Conservation (phyloP, 2,113 vertebrate species). For the Rhynchopsitta pachyrhyncha region DNA sequence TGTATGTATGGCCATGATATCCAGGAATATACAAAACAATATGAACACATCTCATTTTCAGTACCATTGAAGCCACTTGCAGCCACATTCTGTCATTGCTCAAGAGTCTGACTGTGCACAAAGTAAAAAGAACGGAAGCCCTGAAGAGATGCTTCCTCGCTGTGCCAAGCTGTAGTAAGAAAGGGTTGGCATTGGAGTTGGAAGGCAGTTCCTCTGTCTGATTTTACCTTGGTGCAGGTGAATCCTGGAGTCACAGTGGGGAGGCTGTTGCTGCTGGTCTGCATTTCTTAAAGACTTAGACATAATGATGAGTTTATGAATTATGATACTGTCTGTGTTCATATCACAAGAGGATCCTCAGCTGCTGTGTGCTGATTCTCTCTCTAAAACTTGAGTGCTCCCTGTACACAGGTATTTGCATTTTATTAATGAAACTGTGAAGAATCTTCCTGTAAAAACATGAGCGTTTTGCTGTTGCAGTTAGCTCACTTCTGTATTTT, state of each 20-base stretch:
- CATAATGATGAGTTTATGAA: neutral
- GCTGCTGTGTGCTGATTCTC: neutral
- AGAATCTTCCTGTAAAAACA: constrained; percentile 35
- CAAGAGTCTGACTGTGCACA: neutral
- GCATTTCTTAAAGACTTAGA: neutral
- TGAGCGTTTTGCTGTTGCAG: neutral
- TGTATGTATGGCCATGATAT: neutral
- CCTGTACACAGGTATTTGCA: neutral
- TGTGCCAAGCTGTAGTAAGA: neutral
- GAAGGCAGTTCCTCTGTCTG: neutral
- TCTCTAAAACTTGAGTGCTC: neutral
- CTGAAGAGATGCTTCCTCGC: neutral
- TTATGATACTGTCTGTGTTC: neutral
- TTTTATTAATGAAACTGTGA: constrained; percentile 47
- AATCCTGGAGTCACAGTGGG: neutral
- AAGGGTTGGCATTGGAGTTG: neutral
- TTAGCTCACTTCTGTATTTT: constrained; percentile 21
- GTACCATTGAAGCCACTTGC: neutral
- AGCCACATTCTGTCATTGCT: neutral
- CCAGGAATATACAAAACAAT: neutral
- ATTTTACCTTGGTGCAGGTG: neutral
- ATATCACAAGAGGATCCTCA: neutral
- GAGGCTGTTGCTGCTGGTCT: neutral
- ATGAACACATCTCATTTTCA: neutral
- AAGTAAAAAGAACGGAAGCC: neutral